A percentile compares a stretch with the other conserved stretches of the same genome.
Evolutionary conservation across 2,797 vertebrate genomes (phyloP).

Genomic region (Lepus townsendii): DNA sequence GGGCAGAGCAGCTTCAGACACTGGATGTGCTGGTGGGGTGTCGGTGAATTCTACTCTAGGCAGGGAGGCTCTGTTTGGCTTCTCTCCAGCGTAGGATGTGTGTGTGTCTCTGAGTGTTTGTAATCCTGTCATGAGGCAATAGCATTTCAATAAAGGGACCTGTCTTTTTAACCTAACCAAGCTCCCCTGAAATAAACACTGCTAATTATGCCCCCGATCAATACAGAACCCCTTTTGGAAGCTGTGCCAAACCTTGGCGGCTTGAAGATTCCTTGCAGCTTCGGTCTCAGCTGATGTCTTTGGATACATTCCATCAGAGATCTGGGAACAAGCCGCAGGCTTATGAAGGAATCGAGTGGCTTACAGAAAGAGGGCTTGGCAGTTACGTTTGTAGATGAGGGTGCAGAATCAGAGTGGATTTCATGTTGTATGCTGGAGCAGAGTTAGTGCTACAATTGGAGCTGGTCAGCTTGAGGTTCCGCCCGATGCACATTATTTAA

Average conservation of each 20-base stretch:
- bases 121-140: slow-evolving; percentile 72
- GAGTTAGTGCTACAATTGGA: background rate
- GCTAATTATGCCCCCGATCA: slow-evolving; percentile 69
- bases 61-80: slow-evolving; percentile 53
- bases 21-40: background rate
- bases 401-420: background rate
- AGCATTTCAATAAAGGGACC: slow-evolving; percentile 67
- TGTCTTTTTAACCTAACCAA: slow-evolving; percentile 68
- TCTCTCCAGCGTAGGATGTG: slow-evolving; percentile 16
- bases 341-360: slow-evolving; percentile 20
- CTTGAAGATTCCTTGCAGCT: slow-evolving; percentile 34
- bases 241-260: slow-evolving; percentile 48
- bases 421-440: background rate
- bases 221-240: slow-evolving; percentile 65
- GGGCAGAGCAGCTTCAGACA: background rate
- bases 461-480: background rate
- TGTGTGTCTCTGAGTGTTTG: slow-evolving; percentile 59
- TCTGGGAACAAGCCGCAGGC: background rate
- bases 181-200: slow-evolving; percentile 68
- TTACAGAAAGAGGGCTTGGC: background rate
- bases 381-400: slow-evolving; percentile 34
- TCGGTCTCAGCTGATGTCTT: slow-evolving; percentile 34
- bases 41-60: background rate
- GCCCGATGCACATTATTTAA: background rate
- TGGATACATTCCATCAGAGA: slow-evolving; percentile 57